phyloP scores from a whole-genome alignment of 2,888 invertebrate species.

The Melanotus villosus region DNA sequence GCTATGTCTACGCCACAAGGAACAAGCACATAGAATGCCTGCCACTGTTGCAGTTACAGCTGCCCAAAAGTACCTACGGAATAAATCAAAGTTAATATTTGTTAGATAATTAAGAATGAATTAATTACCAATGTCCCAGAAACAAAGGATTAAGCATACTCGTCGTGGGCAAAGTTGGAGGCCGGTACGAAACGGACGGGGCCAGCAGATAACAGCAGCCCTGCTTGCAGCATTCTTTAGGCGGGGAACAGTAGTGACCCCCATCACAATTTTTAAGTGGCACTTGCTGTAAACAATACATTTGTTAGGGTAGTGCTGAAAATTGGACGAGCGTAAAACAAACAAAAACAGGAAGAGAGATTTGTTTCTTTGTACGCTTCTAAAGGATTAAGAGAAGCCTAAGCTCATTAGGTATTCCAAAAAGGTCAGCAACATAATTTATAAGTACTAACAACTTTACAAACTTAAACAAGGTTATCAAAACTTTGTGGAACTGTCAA shows the following conservation, averaged over 20 bases:
- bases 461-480: neutral
- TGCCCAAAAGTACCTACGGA: conserved; percentile 67
- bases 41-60: conserved; percentile 79
- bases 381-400: too few species aligned
- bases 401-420: too few species aligned
- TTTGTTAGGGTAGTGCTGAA: too few species aligned
- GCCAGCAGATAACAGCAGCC: conserved; percentile 71
- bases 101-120: neutral
- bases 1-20: conserved; percentile 74
- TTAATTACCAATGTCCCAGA: conserved; percentile 78
- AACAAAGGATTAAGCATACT: conserved; percentile 77
- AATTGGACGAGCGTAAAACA: too few species aligned
- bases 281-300: conserved; percentile 66
- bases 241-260: conserved; percentile 79
- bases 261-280: conserved; percentile 75
- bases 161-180: conserved; percentile 69
- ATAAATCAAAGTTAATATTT: neutral
- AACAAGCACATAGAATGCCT: conserved; percentile 79
- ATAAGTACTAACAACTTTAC: neutral
- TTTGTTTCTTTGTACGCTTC: too few species aligned
- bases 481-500: neutral
- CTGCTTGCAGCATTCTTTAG: conserved; percentile 81
- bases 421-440: too few species aligned
- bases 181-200: conserved; percentile 66
- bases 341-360: too few species aligned